Percentiles rank a stretch among this genome's conserved stretches.
Conservation (phyloP, 2,797 vertebrate genomes). For the Kryptopterus vitreolus region DNA sequence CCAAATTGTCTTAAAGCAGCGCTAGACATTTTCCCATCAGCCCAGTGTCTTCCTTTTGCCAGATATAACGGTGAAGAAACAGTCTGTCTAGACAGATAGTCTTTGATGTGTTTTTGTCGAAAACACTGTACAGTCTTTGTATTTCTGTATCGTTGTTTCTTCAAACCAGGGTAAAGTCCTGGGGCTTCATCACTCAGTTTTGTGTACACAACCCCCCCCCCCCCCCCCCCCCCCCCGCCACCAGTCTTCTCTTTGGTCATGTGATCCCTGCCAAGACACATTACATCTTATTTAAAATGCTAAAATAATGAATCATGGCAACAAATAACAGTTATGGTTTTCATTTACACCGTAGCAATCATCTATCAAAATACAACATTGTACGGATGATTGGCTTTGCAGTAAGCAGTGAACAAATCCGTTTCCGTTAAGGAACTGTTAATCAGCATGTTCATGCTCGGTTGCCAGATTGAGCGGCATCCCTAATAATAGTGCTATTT, state of each 20-base stretch:
- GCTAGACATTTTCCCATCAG: slow-evolving; percentile 30
- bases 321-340: not conserved
- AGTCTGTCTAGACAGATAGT: slow-evolving; percentile 21
- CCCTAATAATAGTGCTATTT: not conserved
- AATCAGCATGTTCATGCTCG: not conserved
- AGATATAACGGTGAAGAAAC: slow-evolving; percentile 14
- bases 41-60: slow-evolving; percentile 26
- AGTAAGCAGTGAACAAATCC: not conserved
- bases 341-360: not conserved
- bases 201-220: no score
- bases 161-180: not conserved
- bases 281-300: not conserved
- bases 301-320: not conserved
- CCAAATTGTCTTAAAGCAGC: slow-evolving; percentile 57
- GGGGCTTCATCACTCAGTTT: not conserved
- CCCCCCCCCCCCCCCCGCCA: no score
- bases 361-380: not conserved
- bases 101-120: slow-evolving; percentile 4
- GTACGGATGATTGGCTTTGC: not conserved
- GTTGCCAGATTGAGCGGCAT: slow-evolving; percentile 2
- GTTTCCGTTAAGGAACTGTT: not conserved
- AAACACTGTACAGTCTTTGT: slow-evolving; percentile 7
- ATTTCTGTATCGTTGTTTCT: slow-evolving; percentile 1
- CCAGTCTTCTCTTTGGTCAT: not conserved
- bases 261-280: not conserved